These are phyloP conservation scores for Danaus chrysippus DNA, from an alignment of 2,888 invertebrate species.

Conservation along the genomic window DNA sequence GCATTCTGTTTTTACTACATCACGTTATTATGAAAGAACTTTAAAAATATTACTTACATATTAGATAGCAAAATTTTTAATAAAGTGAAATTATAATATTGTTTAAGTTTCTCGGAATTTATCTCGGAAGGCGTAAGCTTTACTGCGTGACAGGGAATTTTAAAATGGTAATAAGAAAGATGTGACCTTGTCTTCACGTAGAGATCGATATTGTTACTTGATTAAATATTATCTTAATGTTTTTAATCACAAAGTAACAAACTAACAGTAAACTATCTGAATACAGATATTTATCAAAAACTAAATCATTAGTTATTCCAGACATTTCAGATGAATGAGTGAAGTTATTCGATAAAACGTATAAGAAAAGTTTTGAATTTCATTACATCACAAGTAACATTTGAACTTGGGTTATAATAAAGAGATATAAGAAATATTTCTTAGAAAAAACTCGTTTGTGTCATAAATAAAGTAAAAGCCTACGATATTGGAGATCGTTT, in stretches of 20 bases:
- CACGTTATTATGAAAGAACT: too few relatives aligned
- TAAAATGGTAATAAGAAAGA: constrained; percentile 40
- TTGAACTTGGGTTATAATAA: constrained; percentile 10
- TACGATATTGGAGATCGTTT: constrained; percentile 63
- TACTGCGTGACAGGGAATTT: constrained; percentile 39
- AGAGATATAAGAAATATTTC: constrained; percentile 22
- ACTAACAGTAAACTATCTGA: constrained; percentile 14
- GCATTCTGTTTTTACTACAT: too few relatives aligned
- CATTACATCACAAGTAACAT: neutral
- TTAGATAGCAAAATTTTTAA: constrained; percentile 3
- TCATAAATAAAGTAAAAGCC: constrained; percentile 65
- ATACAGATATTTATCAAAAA: neutral
- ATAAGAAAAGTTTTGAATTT: too few relatives aligned
- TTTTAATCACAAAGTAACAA: constrained; percentile 16
- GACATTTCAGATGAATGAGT: too few relatives aligned
- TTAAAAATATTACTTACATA: neutral
- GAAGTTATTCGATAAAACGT: too few relatives aligned
- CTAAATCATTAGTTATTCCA: too few relatives aligned
- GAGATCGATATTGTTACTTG: constrained; percentile 33
- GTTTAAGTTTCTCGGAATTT: constrained; percentile 26
- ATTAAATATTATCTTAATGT: constrained; percentile 26
- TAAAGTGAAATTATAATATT: constrained; percentile 3
- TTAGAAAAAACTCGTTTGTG: constrained; percentile 26
- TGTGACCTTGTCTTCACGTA: constrained; percentile 46
- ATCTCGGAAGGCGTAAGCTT: constrained; percentile 35